phyloP scores from a whole-genome alignment of 2,888 invertebrate species.

The Sarcophaga rosellei region DNA sequence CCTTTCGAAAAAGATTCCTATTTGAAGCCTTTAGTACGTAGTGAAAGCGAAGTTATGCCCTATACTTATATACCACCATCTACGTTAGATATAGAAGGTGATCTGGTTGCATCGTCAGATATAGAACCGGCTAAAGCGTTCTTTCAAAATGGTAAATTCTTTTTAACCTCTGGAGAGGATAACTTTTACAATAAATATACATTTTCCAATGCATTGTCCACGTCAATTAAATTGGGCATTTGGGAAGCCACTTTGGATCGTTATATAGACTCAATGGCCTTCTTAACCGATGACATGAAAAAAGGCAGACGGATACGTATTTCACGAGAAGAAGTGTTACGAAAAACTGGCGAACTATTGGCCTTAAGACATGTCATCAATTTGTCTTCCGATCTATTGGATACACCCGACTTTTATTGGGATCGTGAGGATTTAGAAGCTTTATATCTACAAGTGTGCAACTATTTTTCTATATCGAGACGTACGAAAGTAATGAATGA shows the following conservation, averaged over 20 bases:
- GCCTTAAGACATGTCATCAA: conserved; percentile 94
- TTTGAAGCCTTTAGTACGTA: conserved; percentile 84
- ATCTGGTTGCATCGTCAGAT: conserved; percentile 74
- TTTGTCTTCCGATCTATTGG: conserved; percentile 95
- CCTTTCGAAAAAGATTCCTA: conserved; percentile 88
- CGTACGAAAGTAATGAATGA: conserved; percentile 98
- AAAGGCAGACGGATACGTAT: conserved; percentile 86
- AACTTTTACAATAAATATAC: conserved; percentile 93
- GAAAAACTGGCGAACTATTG: conserved; percentile 93
- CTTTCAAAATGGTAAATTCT: conserved; percentile 79
- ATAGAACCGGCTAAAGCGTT: conserved; percentile 78
- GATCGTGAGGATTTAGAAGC: conserved; percentile 94
- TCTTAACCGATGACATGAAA: conserved; percentile 90
- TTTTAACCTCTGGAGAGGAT: conserved; percentile 81
- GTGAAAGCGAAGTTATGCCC: conserved; percentile 92
- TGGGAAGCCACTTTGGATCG: conserved; percentile 94
- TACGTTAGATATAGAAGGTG: conserved; percentile 79
- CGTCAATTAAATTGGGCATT: conserved; percentile 96
- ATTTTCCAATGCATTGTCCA: conserved; percentile 96
- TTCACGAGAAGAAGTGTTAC: conserved; percentile 84
- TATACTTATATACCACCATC: conserved; percentile 84
- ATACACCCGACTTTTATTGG: conserved; percentile 99
- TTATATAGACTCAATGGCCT: conserved; percentile 92
- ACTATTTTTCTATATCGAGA: conserved; percentile 91
- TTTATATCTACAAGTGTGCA: conserved; percentile 90